Evolutionary conservation across 1,140 invertebrate genomes (phyloP), one percentile per base, ranked within the genome.

Genomic region (Dendrolimus punctatus): DNA sequence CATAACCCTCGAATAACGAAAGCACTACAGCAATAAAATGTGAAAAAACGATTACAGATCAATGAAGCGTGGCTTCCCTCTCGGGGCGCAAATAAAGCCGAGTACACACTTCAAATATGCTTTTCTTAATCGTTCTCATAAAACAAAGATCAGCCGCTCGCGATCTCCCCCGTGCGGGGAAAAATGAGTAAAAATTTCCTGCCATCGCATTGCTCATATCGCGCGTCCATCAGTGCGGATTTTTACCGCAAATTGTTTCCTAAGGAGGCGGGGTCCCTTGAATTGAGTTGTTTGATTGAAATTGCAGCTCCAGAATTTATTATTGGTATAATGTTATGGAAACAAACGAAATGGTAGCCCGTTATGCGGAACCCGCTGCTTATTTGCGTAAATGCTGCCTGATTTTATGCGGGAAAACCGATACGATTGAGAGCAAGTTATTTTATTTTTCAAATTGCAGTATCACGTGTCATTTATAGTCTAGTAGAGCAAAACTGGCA

Each of bases 51-150:
- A 84, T 86, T 83, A 80, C 80, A 73, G 80, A 80, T 78, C 83
- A 86, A 86, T 86, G 83, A 86, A 82, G 83, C 83, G 69, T 73
- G 66, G 55, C 62, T 79, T 76, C 78, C 78, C 78, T 77, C 71
- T 72, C 65, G 71, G 73, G 73, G 73, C 71, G 74, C 80, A 81
- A 83, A 84, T 83, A 83, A 83, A 76, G 71, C 76, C 60, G 64
- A 81, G 82, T 85, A 83, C 83, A 86, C 80, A 86, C 83, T 84
- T 81, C 76, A 83, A 86, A 86, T 86, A 86, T 86, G 83, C 83
- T 83, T 86, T 86, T 84, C 83, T 86, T 86, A 86, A 86, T 86
- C 83, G 83, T 83, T 84, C 80, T 85, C 83, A 83, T 86, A 86
- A 86, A 86, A 86, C 83, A 86, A 84, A 86, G 83, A 84, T 84